Base-by-base conservation (phyloP, 2,797 vertebrate species). In the Sebastolobus altivelis region DNA sequence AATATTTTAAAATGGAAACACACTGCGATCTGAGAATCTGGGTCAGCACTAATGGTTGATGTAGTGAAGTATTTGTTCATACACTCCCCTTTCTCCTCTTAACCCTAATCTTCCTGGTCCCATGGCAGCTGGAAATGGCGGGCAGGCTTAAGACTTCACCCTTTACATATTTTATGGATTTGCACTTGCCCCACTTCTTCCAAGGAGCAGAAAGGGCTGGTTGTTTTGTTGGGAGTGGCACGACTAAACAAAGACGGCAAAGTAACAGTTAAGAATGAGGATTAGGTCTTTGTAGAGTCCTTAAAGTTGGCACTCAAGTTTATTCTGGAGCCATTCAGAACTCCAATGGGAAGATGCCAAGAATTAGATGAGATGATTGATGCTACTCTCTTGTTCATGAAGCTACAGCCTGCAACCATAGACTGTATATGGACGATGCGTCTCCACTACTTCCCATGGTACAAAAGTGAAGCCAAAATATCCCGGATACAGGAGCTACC, bases 161-260 rank as follows among this genome's bases (percentile, higher is more conserved):
- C 87, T 65, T 76, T 94, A 86, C 88, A 94, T 94, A 90, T 94
- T 94, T 93, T 66, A 94, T 89, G 85, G 85, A 85, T 90, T 92
- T 91, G 72, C 82, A 89, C 83, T 90, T 88, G 82, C 68, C 89
- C 88, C 68, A 91, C 46, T 87, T 94, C 62, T 87, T 16, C 54
- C 37, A 35, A 33, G 22, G 46, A 86, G 35, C 82, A 89, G 66
- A 79, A 71, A 83, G 72, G 56, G 33, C 27, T 27, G 63, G 40
- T 61, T 80, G 52, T 89, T 80, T 72, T 61, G 54, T 72, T 46
- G 60, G 70, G 52, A 52, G 72, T 72, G 68, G 43, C 77, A 73
- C 4, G 1, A 37, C 66, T 2, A 74, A 90, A 81, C 69, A 82
- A 88, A 84, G 29, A 31, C 9, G 1, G 27, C 18, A 77, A 61